Conservation (phyloP, 2,888 invertebrate genomes). For the Himalopsyche kuldschensis region DNA sequence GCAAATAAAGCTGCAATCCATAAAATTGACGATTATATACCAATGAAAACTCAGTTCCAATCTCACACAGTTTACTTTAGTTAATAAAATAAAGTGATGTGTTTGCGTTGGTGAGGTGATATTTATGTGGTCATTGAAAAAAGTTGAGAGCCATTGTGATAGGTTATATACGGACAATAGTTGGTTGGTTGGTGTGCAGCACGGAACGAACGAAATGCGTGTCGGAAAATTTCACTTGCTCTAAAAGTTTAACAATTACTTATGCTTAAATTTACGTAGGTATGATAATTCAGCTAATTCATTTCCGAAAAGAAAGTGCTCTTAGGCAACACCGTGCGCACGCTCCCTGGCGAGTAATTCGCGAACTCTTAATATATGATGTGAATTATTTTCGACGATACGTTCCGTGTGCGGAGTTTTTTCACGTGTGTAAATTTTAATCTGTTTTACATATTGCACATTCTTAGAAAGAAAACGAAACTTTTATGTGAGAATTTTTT, state of each 20-base stretch:
- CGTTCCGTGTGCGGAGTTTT: background rate
- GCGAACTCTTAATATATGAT: background rate
- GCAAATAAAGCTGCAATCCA: too few species aligned
- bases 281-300: background rate
- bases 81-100: too few species aligned
- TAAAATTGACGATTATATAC: too few species aligned
- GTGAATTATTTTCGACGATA: background rate
- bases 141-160: background rate
- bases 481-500: background rate
- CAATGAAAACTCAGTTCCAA: too few species aligned
- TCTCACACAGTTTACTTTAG: too few species aligned
- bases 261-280: background rate
- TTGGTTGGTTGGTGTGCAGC: background rate
- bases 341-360: background rate
- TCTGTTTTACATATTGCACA: background rate
- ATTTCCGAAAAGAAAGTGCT: conserved; percentile 53
- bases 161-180: background rate
- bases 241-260: background rate
- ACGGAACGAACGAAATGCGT: background rate
- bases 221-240: background rate
- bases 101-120: too few species aligned
- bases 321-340: conserved; percentile 41
- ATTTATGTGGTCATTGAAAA: background rate
- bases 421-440: background rate
- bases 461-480: background rate